Conservation (phyloP, 2,888 invertebrate genomes). For the Pachycephus smyrnensis region DNA sequence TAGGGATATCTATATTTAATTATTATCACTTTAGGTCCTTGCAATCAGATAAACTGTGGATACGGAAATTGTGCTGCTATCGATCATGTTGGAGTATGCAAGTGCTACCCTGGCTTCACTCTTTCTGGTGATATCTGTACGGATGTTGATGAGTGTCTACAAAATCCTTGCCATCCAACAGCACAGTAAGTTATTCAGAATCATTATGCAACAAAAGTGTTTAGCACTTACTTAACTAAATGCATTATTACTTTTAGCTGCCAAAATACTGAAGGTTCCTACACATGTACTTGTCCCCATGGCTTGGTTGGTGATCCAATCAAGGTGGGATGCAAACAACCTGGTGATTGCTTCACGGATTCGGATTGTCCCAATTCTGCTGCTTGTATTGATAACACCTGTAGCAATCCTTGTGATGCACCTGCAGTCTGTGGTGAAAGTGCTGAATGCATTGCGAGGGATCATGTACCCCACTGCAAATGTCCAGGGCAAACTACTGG, state of each 20-base stretch:
- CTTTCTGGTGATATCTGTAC: constrained; percentile 77
- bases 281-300: constrained; percentile 80
- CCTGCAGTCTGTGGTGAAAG: constrained; percentile 78
- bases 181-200: constrained; percentile 69
- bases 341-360: constrained; percentile 85
- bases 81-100: constrained; percentile 79
- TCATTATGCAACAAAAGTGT: not conserved
- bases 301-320: constrained; percentile 84
- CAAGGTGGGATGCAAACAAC: constrained; percentile 80
- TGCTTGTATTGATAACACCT: constrained; percentile 80
- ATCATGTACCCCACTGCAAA: constrained; percentile 79
- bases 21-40: constrained; percentile 74
- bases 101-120: constrained; percentile 81
- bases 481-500: constrained; percentile 83
- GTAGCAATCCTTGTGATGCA: constrained; percentile 82
- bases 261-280: constrained; percentile 83
- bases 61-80: constrained; percentile 82
- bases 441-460: constrained; percentile 78
- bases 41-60: constrained; percentile 82
- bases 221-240: not conserved
- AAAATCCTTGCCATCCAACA: constrained; percentile 82
- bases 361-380: constrained; percentile 84
- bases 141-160: constrained; percentile 84
- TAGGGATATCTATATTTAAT: not conserved
- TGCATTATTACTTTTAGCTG: constrained; percentile 68